Evolutionary conservation across 2,888 invertebrate species (phyloP), one percentile per base, ranked within the genome.

Genomic region (Pristionchus arcanus): DNA sequence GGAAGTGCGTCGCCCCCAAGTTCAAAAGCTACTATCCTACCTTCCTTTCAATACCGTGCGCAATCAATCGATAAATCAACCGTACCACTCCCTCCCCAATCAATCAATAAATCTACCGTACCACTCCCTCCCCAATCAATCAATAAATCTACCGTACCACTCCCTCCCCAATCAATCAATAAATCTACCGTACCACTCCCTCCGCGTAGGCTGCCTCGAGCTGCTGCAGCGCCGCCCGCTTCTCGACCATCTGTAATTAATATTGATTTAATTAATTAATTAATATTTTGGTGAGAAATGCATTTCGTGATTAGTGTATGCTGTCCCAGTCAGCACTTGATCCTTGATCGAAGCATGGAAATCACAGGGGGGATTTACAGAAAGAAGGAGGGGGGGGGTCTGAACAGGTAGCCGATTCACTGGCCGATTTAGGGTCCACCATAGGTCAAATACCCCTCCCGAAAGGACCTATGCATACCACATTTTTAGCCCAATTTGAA

Each of bases 181-280:
- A 28, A 28, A 4, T n/a, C 71, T 19, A 71, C 71, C 71, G 71
- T 34, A 71, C 71, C 71, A 34, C 34, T 77, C 42, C 77, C 42
- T 77, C 77, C 15, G 42, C n/a, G 77, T 77, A 77, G 77, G 77
- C 77, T 2, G 42, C 42, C 77, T 77, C 77, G n/a, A 77, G 42
- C n/a, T 19, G 0, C 15, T 34, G 77, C 42, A 77, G n/a, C 19
- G 0, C 1, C 19, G 42, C 25, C 42, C 19, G 21, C 42, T 77
- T 77, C 77, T 77, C 77, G 5, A 34, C 77, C 77, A 77, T 77
- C 77, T 77, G 77, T 7, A 77, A 77, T 71, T 5, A 28, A 15
- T 15, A 66, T 28, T 16, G 63, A 59, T 59, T 59, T n/a, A 7
- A 25, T 59, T 59, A 25, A 59, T 59, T 25, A 59, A 59, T 59